Conservation (phyloP, 2,888 invertebrate species). For the Cancer borealis region DNA sequence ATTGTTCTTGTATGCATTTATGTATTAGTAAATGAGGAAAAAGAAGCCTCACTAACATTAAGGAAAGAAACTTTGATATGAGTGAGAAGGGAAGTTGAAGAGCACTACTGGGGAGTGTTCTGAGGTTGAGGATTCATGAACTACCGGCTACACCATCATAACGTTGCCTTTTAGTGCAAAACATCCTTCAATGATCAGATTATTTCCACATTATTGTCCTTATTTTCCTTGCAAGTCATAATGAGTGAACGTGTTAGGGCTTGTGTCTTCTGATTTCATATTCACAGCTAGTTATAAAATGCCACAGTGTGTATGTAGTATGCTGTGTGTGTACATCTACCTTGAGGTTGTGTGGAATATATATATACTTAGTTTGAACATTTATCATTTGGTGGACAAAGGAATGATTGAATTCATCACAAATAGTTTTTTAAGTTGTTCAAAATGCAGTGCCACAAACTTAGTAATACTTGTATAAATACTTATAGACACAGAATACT, state of each 20-base stretch:
- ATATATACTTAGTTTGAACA: background rate
- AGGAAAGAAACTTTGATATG: background rate
- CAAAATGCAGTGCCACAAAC: slow-evolving; percentile 28
- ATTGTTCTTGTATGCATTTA: background rate
- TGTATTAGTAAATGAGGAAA: background rate
- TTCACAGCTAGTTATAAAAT: no score
- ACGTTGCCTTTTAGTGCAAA: background rate
- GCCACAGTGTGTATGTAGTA: no score
- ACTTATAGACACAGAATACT: background rate
- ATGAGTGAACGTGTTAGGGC: background rate
- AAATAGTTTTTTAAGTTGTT: background rate
- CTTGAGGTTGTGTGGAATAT: background rate
- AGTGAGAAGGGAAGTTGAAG: background rate
- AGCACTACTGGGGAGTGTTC: background rate
- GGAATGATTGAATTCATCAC: background rate
- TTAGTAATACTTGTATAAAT: background rate
- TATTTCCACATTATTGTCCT: no score
- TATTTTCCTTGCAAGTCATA: background rate
- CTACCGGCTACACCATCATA: background rate
- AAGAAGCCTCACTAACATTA: background rate
- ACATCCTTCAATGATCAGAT: background rate
- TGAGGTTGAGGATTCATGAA: background rate
- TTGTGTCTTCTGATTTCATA: background rate
- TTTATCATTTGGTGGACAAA: background rate
- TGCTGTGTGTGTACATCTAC: background rate